Evolutionary conservation across 1,140 invertebrate genomes (phyloP).

Genomic region (Diabrotica virgifera): DNA sequence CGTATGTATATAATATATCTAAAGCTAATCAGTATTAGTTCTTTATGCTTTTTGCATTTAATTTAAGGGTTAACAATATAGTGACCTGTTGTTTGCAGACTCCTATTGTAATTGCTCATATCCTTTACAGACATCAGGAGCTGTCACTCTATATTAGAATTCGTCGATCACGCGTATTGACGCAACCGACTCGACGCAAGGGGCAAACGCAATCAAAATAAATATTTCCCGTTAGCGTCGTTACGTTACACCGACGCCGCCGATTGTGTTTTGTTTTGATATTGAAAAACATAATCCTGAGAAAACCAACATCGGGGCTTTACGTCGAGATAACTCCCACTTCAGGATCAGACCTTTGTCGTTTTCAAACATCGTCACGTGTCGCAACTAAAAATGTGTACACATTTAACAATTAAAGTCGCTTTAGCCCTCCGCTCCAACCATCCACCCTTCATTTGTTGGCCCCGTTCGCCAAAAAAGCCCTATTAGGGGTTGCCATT

Average conservation of each 20-base stretch:
- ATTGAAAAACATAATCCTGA: conserved; percentile 19
- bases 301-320: conserved; percentile 14
- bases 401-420: conserved; percentile 28
- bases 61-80: background rate
- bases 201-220: background rate
- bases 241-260: no score
- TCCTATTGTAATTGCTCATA: background rate
- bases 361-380: conserved; percentile 25
- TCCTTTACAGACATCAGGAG: background rate
- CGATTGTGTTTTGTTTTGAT: background rate
- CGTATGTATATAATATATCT: no score
- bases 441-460: conserved; percentile 15
- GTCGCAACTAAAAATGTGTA: conserved; percentile 21
- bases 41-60: no score
- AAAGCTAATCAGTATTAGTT: no score
- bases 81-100: background rate
- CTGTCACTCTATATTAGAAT: background rate
- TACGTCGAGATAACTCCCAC: conserved; percentile 14
- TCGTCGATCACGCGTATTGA: background rate
- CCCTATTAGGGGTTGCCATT: conserved; percentile 23
- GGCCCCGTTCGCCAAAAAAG: conserved; percentile 10
- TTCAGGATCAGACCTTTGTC: conserved; percentile 13
- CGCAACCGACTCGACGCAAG: background rate
- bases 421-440: conserved; percentile 23
- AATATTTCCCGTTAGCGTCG: background rate